Evolutionary conservation across 2,797 vertebrate genomes (phyloP).

Genomic region (Notamacropus eugenii): DNA sequence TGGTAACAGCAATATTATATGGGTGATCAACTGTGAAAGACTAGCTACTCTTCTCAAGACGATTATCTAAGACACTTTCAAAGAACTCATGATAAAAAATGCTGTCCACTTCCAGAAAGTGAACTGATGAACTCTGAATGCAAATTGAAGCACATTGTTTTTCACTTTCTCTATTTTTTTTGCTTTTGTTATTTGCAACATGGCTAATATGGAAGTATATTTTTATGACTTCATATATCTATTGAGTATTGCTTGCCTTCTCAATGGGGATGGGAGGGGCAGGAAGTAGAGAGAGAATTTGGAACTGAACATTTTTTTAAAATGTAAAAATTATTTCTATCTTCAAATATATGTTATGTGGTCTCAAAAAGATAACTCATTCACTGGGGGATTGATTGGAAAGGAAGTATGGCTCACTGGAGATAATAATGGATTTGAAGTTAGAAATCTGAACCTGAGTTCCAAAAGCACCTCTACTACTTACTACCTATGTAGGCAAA

Average conservation of each 20-base stretch:
- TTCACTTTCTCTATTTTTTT: background rate
- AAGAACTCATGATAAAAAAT: background rate
- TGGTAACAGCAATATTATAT: background rate
- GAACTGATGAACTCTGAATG: background rate
- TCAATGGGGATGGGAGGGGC: background rate
- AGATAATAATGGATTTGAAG: background rate
- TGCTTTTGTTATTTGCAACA: background rate
- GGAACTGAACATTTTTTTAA: background rate
- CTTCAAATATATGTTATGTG: background rate
- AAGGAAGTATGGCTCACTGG: background rate
- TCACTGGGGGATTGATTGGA: background rate
- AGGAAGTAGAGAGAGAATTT: background rate
- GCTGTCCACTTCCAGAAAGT: background rate
- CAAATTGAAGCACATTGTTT: background rate
- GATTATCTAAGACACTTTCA: background rate
- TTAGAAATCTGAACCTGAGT: background rate
- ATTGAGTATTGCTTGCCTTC: background rate
- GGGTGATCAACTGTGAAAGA: background rate
- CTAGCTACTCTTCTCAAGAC: background rate
- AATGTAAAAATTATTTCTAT: background rate
- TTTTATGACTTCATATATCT: background rate
- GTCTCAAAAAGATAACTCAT: background rate
- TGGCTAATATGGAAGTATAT: background rate
- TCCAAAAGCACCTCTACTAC: background rate
- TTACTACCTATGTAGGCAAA: background rate